Evolutionary conservation across 2,888 invertebrate species (phyloP), one percentile per base, ranked within the genome.

Genomic region (Anaspis maculata): DNA sequence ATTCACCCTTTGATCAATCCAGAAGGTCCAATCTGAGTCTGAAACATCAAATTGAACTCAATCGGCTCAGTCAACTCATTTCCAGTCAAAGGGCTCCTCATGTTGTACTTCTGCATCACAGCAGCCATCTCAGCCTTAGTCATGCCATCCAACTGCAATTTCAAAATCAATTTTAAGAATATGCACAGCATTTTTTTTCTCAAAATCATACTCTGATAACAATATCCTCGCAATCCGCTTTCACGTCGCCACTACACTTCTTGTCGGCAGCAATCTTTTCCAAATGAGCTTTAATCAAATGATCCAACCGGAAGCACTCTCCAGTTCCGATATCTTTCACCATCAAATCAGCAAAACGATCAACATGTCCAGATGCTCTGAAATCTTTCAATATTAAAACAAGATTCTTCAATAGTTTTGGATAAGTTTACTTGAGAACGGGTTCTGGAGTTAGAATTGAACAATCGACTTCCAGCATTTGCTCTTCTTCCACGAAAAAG

Each of bases 11-110:
- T 94, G 2, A 94, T 75, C 34, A 89, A 69, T 0, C 97, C 97
- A 39, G 96, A 86, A 2, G 98, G 98, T 12, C 98, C 98, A 57
- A 98, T 98, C 62, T 88, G 88, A 0, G 96, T 97, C 34, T 83
- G 87, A 68, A 99, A 99, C 98, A 99, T 99, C 13, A 99, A 76
- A 67, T 99, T 99, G 62, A 99, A 99, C 57, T 97, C 94, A 47
- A 97, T 84, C 0, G 98, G 96, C 51, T 95, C 94, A 1, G 88
- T 79, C 7, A 99, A 71, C 35, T 95, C 90, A 68, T 97, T 98
- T 34, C 89, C 90, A 50, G 94, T 94, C 12, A 89, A 68, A 0
- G 98, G 98, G 2, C 96, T 94, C 58, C 91, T 95, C 76, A 99
- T 95, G 37, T 83, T 73, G 61, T 82, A 97, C 58, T 88, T 84